A percentile compares a stretch with the other conserved stretches of the same genome.
These are phyloP conservation scores for Cephus spinipes DNA, from an alignment of 2,888 invertebrate genomes.

Conservation along the genomic window DNA sequence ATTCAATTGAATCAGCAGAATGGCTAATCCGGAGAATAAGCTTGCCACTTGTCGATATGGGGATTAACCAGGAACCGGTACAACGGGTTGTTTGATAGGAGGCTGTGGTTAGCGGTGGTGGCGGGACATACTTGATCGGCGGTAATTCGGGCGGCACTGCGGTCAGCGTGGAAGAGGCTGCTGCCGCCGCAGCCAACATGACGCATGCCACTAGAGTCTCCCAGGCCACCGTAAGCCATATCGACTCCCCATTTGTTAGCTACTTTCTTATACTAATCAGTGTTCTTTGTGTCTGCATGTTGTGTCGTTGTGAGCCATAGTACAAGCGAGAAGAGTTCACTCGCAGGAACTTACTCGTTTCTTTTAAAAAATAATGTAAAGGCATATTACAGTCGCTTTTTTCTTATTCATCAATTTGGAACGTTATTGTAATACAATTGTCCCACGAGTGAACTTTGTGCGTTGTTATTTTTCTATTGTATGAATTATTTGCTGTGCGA, in stretches of 20 bases:
- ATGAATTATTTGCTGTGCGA: not conserved
- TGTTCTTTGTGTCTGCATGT: constrained; percentile 37
- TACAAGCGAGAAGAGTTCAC: not conserved
- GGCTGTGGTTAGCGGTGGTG: constrained; percentile 66
- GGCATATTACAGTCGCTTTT: not conserved
- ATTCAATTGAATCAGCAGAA: not conserved
- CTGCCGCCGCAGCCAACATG: constrained; percentile 71
- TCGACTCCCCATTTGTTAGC: constrained; percentile 60
- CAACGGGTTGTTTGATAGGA: constrained; percentile 61
- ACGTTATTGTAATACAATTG: not conserved
- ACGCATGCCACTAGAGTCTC: constrained; percentile 87
- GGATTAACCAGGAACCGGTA: constrained; percentile 33
- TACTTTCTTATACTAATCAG: constrained; percentile 48
- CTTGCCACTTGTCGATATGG: constrained; percentile 14
- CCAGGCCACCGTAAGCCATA: constrained; percentile 88
- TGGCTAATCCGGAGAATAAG: not conserved
- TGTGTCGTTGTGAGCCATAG: constrained; percentile 17
- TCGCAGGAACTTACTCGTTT: constrained; percentile 6
- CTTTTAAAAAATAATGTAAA: not conserved
- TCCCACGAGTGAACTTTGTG: not conserved
- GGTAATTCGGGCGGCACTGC: constrained; percentile 66
- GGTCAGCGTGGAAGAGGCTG: constrained; percentile 68
- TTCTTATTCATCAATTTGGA: not conserved
- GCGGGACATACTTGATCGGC: constrained; percentile 69
- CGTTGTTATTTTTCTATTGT: not conserved